phyloP scores from a whole-genome alignment of 2,797 vertebrate species.

The Leontopithecus rosalia region DNA sequence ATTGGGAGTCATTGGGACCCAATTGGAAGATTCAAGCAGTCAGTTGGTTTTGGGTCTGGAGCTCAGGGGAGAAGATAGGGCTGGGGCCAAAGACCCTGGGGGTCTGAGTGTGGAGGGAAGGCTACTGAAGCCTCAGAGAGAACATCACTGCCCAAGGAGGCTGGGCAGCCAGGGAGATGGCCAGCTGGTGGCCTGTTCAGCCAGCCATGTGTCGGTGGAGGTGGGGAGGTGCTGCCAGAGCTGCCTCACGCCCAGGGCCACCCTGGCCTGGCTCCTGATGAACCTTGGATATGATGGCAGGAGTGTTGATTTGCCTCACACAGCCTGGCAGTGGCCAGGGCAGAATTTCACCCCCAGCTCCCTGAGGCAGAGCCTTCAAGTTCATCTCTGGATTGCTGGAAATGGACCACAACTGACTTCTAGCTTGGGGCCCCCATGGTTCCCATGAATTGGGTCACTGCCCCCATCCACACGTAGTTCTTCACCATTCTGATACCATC shows the following conservation, averaged over 20 bases:
- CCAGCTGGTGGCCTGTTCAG: not conserved
- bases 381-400: not conserved
- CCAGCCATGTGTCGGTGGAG: not conserved
- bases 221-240: not conserved
- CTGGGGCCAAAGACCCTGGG: not conserved
- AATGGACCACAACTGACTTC: not conserved
- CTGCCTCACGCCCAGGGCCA: not conserved
- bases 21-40: not conserved
- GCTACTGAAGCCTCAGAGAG: not conserved
- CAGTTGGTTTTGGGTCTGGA: not conserved
- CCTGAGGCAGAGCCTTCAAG: not conserved
- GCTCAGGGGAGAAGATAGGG: not conserved
- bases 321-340: not conserved
- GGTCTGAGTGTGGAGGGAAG: not conserved
- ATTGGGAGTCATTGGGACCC: not conserved
- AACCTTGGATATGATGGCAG: no score
- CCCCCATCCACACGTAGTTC: not conserved
- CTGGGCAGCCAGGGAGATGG: not conserved
- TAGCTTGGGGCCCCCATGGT: not conserved
- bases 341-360: not conserved
- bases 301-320: not conserved
- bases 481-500: not conserved
- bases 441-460: not conserved
- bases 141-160: not conserved
- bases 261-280: not conserved